Percentiles rank a stretch among this genome's conserved stretches.
These are phyloP conservation scores for Acanthochromis polyacanthus DNA, from an alignment of 2,113 vertebrate species.

Conservation along the genomic window DNA sequence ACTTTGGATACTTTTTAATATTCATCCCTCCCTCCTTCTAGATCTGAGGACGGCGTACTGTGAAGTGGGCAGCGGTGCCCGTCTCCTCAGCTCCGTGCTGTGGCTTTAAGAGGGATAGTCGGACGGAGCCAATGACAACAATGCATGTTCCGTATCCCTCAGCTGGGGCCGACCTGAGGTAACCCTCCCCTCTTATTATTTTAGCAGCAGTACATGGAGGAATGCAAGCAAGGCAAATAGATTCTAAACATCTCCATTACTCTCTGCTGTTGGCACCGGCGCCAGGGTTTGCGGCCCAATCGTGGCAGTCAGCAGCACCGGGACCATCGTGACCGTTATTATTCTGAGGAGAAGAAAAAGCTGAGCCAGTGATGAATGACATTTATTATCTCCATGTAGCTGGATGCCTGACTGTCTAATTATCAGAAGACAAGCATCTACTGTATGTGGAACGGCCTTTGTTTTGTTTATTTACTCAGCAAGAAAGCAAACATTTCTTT, in stretches of 20 bases:
- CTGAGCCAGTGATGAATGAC: conserved; percentile 9
- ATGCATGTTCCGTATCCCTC: conserved; percentile 75
- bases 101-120: conserved; percentile 73
- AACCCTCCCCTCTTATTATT: conserved; percentile 83
- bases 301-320: conserved; percentile 39
- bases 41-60: conserved; percentile 2
- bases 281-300: conserved; percentile 57
- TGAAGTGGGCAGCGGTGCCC: conserved; percentile 42
- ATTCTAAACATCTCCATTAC: conserved; percentile 80
- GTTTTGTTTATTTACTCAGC: conserved; percentile 30
- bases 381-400: neutral
- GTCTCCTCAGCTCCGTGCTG: conserved; percentile 57
- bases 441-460: neutral
- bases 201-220: conserved; percentile 79
- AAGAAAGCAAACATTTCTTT: neutral
- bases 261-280: conserved; percentile 64
- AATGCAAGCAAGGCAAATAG: conserved; percentile 78
- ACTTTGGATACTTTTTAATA: neutral
- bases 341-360: conserved; percentile 17
- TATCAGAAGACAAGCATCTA: conserved; percentile 2
- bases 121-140: conserved; percentile 80
- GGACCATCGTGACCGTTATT: conserved; percentile 29
- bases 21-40: conserved; percentile 1
- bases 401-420: conserved; percentile 4
- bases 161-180: conserved; percentile 77